These are phyloP conservation scores for Synergus gifuensis DNA, from an alignment of 2,888 invertebrate genomes.

Conservation along the genomic window DNA sequence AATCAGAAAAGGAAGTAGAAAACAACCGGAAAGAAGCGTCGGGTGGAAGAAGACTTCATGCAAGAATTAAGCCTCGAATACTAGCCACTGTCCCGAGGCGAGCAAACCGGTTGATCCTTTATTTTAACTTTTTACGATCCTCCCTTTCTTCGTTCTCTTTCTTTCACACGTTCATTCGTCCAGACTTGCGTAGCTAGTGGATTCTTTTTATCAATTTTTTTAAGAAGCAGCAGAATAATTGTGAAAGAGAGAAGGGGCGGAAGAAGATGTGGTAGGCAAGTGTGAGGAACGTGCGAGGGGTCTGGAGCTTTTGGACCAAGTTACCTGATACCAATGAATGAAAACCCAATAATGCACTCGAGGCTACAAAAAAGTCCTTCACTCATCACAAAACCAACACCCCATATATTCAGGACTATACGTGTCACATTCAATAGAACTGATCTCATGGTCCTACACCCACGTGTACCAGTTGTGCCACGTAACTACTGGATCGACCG, in stretches of 20 bases:
- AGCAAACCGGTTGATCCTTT: slow-evolving; percentile 70
- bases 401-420: slow-evolving; percentile 45
- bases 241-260: slow-evolving; percentile 33
- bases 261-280: slow-evolving; percentile 40
- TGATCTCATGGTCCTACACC: slow-evolving; percentile 50
- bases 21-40: slow-evolving; percentile 45
- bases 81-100: slow-evolving; percentile 64
- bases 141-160: slow-evolving; percentile 55
- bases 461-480: slow-evolving; percentile 49
- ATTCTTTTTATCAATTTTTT: slow-evolving; percentile 45
- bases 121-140: slow-evolving; percentile 55
- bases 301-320: slow-evolving; percentile 49
- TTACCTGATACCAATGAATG: slow-evolving; percentile 74
- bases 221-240: slow-evolving; percentile 48
- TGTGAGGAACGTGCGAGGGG: slow-evolving; percentile 41
- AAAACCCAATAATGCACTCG: slow-evolving; percentile 57
- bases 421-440: slow-evolving; percentile 64
- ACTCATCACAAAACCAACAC: slow-evolving; percentile 51
- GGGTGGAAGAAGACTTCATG: slow-evolving; percentile 48
- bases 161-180: slow-evolving; percentile 44
- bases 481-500: slow-evolving; percentile 47
- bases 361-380: slow-evolving; percentile 54
- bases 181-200: slow-evolving; percentile 27
- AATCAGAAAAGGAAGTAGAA: slow-evolving; percentile 46
- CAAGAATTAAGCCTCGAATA: slow-evolving; percentile 31